Conservation (phyloP, 2,797 vertebrate species). For the Sitta carolinensis region DNA sequence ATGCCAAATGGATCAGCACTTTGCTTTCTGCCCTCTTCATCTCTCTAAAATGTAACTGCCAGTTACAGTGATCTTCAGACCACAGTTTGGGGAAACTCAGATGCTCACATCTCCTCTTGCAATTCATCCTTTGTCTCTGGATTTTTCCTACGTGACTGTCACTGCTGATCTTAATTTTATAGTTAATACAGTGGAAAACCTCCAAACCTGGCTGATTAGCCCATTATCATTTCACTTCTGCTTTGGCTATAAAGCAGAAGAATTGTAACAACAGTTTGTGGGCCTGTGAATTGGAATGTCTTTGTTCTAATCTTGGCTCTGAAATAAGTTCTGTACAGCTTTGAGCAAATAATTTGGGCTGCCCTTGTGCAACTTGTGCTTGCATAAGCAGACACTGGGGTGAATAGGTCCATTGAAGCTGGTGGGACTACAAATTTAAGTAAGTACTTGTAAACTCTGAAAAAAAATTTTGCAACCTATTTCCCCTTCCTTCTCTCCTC, state of each 20-base stretch:
- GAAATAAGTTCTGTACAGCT: constrained; percentile 45
- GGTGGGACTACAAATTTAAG: constrained; percentile 40
- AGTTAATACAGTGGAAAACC: constrained; percentile 5
- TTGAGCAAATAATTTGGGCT: constrained; percentile 59
- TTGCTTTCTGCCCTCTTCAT: not conserved
- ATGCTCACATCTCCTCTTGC: not conserved
- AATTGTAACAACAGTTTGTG: constrained; percentile 38
- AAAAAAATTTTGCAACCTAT: constrained; percentile 37
- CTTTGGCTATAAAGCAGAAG: constrained; percentile 27
- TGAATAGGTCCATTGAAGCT: constrained; percentile 62
- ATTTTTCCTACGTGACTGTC: constrained; percentile 17
- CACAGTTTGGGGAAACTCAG: not conserved
- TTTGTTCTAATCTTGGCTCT: constrained; percentile 62
- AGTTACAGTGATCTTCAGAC: not conserved
- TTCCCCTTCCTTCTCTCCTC: constrained; percentile 34
- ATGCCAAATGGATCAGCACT: not conserved
- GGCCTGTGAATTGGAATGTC: constrained; percentile 37
- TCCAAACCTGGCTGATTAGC: not conserved
- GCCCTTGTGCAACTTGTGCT: constrained; percentile 60
- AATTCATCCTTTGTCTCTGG: not conserved
- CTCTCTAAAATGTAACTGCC: not conserved
- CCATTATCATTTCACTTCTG: constrained; percentile 26
- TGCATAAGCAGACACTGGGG: constrained; percentile 56
- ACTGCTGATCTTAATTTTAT: constrained; percentile 15
- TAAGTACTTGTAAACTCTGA: constrained; percentile 42